Conservation (phyloP, 2,113 vertebrate species). For the Panthera leo region DNA sequence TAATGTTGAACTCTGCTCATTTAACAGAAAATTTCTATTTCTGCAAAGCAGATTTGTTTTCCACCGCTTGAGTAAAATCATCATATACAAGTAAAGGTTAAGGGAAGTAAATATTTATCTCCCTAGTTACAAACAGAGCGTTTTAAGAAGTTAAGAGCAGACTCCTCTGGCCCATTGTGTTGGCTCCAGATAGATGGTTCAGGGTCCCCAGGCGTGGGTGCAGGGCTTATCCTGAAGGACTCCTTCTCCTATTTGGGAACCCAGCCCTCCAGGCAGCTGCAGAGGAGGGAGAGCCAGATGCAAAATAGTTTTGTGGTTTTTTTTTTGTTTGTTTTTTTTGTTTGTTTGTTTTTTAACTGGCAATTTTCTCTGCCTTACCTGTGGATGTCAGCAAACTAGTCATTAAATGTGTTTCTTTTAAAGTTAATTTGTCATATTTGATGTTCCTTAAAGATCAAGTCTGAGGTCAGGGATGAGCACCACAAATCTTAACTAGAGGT, state of each 20-base stretch:
- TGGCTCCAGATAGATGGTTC: constrained; percentile 43
- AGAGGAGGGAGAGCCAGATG: neutral
- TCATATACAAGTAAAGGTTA: constrained; percentile 69
- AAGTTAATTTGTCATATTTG: constrained; percentile 51
- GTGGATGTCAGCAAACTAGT: constrained; percentile 46
- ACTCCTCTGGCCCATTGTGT: neutral
- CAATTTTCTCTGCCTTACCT: constrained; percentile 23
- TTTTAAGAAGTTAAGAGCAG: constrained; percentile 64
- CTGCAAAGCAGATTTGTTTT: neutral
- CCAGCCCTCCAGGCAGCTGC: neutral
- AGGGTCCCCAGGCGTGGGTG: neutral
- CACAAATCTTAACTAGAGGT: constrained; percentile 7
- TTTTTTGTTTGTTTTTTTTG: neutral
- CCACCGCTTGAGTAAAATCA: constrained; percentile 27
- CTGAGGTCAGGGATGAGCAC: constrained; percentile 18
- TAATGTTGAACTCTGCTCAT: constrained; percentile 25
- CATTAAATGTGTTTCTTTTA: constrained; percentile 54
- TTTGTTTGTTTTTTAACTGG: neutral
- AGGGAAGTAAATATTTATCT: constrained; percentile 76
- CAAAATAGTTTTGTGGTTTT: neutral
- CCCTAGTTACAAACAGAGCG: constrained; percentile 60
- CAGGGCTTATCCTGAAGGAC: neutral
- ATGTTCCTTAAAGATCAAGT: constrained; percentile 48
- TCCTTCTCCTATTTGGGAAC: neutral
- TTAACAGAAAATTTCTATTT: constrained; percentile 51